phyloP scores from a whole-genome alignment of 2,888 invertebrate species.

The Himalopsyche anomala region DNA sequence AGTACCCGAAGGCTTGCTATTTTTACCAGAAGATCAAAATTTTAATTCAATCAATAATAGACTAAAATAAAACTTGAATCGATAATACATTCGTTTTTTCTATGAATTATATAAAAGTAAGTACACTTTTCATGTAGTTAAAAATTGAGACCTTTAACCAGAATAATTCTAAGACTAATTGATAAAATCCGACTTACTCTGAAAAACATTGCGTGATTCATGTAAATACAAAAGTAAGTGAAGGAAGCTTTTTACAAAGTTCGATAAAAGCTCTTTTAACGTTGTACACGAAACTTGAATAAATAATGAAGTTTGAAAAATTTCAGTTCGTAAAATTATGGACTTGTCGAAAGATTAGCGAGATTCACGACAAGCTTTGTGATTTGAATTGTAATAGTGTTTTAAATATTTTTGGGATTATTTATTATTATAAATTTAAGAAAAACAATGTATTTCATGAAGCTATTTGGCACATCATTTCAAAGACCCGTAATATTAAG shows the following conservation, averaged over 20 bases:
- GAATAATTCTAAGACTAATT: not conserved
- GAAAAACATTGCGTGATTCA: constrained; percentile 31
- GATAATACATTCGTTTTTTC: no score
- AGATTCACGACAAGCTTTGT: not conserved
- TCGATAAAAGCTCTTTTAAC: not conserved
- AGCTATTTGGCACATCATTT: no score
- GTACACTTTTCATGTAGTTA: not conserved
- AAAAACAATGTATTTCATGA: no score
- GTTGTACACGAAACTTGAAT: constrained; percentile 21
- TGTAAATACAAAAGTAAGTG: not conserved
- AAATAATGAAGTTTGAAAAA: constrained; percentile 6
- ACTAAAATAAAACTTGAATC: no score
- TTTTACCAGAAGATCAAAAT: no score
- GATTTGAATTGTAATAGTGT: not conserved
- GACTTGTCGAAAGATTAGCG: constrained; percentile 1
- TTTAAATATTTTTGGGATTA: no score
- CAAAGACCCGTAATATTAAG: no score
- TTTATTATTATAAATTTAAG: no score
- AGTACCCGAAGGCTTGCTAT: no score
- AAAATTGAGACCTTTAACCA: not conserved
- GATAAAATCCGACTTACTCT: not conserved
- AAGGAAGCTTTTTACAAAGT: constrained; percentile 11
- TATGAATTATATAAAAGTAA: no score
- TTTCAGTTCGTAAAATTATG: not conserved
- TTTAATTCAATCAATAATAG: no score